phyloP scores from a whole-genome alignment of 2,888 invertebrate genomes.

The Pandemis cinnamomeana region DNA sequence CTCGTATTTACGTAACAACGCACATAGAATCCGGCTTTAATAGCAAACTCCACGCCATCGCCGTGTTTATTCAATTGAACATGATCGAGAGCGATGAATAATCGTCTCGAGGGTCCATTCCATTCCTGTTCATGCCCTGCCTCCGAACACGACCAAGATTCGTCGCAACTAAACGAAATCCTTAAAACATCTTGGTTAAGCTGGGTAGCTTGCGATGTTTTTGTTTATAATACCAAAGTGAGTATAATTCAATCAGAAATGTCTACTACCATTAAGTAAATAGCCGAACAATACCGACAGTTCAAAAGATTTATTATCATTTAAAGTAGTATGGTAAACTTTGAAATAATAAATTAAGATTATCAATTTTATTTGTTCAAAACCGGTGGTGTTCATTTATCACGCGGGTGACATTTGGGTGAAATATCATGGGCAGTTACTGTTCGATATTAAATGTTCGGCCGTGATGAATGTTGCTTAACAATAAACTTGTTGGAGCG shows the following conservation, averaged over 20 bases:
- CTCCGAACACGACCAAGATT: conserved; percentile 5
- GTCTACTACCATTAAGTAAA: neutral
- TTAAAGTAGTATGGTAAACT: conserved; percentile 1
- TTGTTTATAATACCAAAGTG: neutral
- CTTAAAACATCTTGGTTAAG: neutral
- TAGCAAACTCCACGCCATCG: conserved; percentile 62
- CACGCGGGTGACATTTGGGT: conserved; percentile 10
- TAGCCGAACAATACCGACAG: neutral
- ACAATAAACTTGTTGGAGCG: neutral
- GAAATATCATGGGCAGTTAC: conserved; percentile 18
- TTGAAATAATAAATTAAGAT: conserved; percentile 4
- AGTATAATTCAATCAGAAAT: neutral
- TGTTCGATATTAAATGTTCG: conserved; percentile 4
- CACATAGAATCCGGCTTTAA: conserved; percentile 58
- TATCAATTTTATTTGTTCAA: conserved; percentile 7
- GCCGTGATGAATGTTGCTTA: conserved; percentile 5
- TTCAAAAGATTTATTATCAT: neutral
- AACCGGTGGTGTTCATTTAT: conserved; percentile 6
- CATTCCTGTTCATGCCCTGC: conserved; percentile 15
- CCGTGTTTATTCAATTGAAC: conserved; percentile 79
- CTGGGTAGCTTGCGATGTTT: neutral
- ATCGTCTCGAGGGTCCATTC: conserved; percentile 61
- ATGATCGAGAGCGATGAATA: conserved; percentile 73
- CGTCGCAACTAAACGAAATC: neutral
- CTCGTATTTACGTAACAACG: conserved; percentile 73